Evolutionary conservation across 2,797 vertebrate genomes (phyloP), one percentile per base, ranked within the genome.

Genomic region (Microhierax caerulescens): DNA sequence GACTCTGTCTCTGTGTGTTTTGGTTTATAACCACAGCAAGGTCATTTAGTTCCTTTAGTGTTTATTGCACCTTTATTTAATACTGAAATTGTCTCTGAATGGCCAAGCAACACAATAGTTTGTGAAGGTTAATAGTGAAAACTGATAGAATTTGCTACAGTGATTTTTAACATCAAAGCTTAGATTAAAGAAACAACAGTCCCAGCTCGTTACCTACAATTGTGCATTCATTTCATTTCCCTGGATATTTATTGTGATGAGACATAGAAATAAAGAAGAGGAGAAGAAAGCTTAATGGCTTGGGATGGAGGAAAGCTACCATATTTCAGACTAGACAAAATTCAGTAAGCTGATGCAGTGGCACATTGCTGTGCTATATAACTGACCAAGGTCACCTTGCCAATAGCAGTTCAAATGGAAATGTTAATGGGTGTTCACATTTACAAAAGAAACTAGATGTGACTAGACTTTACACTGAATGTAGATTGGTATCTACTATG

Each of bases 51-150:
- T 88, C 14, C 30, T 83, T 91, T 45, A 79, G 8, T n/a, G 18
- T 89, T 93, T 91, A 59, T 60, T 92, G 23, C 41, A 61, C 8
- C 24, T 39, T 20, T 69, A 51, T 82, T 92, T 94, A 94, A 69
- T 69, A 65, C 12, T 63, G 41, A 85, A 77, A 87, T 64, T 50
- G 18, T 72, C 11, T 72, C 51, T 93, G 51, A 88, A 90, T 60
- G 74, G 23, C 78, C 60, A 76, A 67, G 48, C 2, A 6, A 60
- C 47, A 87, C 76, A 94, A 89, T 78, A 65, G 21, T 47, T 96
- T 80, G 48, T 91, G 86, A 94, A 93, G 57, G 77, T 74, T 89
- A 95, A 94, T 90, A 4, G 4, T 91, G 80, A 75, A 92, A 95
- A 92, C 43, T 0, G 0, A 57, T 68, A 87, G 82, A 94, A 88